Evolutionary conservation across 2,888 invertebrate species (phyloP).

Genomic region (Merodon equestris): DNA sequence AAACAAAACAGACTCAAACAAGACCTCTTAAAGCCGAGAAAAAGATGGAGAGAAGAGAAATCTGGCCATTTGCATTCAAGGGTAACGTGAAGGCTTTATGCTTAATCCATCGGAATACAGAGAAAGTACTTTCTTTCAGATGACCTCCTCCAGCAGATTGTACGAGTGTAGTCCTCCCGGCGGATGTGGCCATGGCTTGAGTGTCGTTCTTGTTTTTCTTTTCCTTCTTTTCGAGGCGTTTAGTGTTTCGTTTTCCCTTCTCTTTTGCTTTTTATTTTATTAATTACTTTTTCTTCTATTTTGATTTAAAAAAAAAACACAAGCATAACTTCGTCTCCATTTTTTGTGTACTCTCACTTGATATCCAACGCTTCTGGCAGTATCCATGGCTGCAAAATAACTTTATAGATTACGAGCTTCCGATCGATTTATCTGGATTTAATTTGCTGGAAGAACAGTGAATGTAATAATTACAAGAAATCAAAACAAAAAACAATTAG

Average conservation of each 20-base stretch:
- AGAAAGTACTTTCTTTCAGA: slow-evolving; percentile 68
- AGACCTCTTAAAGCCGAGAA: slow-evolving; percentile 6
- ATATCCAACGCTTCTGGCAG: slow-evolving; percentile 10
- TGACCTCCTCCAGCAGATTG: slow-evolving; percentile 67
- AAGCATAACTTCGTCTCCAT: slow-evolving; percentile 44
- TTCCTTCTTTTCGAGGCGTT: slow-evolving; percentile 6
- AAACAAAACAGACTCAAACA: slow-evolving; percentile 48
- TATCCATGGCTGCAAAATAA: neutral
- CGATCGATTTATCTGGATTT: slow-evolving; percentile 61
- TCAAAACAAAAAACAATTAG: slow-evolving; percentile 62
- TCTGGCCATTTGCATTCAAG: slow-evolving; percentile 65
- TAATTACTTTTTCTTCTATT: slow-evolving; percentile 53
- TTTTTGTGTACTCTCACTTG: slow-evolving; percentile 25
- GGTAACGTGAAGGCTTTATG: slow-evolving; percentile 67
- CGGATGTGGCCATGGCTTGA: slow-evolving; percentile 29
- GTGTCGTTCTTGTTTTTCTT: slow-evolving; percentile 42
- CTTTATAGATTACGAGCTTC: slow-evolving; percentile 3
- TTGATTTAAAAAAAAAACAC: slow-evolving; percentile 34
- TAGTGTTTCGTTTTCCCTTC: slow-evolving; percentile 12
- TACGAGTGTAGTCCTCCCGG: slow-evolving; percentile 27
- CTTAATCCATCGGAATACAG: slow-evolving; percentile 68
- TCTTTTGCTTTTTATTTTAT: slow-evolving; percentile 33
- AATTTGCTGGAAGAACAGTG: slow-evolving; percentile 57
- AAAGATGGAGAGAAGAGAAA: slow-evolving; percentile 61
- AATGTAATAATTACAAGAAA: slow-evolving; percentile 47